A percentile compares a stretch with the other conserved stretches of the same genome.
Conservation (phyloP, 2,113 vertebrate genomes). For the Gasterosteus aculeatus region DNA sequence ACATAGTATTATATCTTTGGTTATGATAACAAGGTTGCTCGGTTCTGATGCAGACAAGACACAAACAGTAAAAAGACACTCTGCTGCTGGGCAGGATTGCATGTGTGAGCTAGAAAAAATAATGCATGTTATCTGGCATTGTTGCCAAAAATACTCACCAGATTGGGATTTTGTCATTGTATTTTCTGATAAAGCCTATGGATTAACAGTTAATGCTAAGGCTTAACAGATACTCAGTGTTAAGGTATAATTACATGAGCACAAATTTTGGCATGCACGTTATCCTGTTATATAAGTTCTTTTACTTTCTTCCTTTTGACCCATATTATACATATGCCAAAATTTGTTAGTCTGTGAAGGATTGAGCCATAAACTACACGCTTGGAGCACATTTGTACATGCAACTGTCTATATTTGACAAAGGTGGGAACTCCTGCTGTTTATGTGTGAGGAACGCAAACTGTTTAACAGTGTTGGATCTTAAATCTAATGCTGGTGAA, state of each 20-base stretch:
- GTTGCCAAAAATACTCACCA: slow-evolving; percentile 32
- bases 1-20: no score
- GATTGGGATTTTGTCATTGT: slow-evolving; percentile 54
- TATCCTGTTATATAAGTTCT: slow-evolving; percentile 21
- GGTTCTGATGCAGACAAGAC: not conserved
- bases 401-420: not conserved
- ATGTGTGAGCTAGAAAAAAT: not conserved
- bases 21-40: not conserved
- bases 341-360: not conserved
- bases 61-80: not conserved
- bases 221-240: slow-evolving; percentile 44
- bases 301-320: not conserved
- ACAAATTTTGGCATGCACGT: slow-evolving; percentile 22
- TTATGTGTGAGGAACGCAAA: not conserved
- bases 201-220: slow-evolving; percentile 53
- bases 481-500: not conserved
- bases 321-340: not conserved
- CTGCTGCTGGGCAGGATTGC: not conserved
- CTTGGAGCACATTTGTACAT: not conserved
- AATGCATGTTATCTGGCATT: slow-evolving; percentile 13
- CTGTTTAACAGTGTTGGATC: not conserved
- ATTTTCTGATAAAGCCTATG: slow-evolving; percentile 49
- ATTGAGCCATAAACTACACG: not conserved
- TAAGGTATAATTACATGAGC: slow-evolving; percentile 45
- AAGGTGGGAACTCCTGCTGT: not conserved